These are phyloP conservation scores for Prenolepis imparis DNA, from an alignment of 2,888 invertebrate species.

Conservation along the genomic window DNA sequence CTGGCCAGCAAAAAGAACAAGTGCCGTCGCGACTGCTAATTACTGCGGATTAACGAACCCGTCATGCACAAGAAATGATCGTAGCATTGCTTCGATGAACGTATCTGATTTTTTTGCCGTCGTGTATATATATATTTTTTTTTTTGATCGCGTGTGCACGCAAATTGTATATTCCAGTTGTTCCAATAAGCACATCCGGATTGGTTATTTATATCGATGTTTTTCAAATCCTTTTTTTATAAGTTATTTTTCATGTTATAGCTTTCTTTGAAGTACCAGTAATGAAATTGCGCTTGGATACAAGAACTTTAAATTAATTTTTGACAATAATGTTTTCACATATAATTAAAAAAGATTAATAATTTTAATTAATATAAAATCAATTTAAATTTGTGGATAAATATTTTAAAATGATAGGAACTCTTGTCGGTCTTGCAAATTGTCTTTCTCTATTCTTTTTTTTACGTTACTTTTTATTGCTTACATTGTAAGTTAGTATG, in stretches of 20 bases:
- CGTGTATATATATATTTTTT: not conserved
- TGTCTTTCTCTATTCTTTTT: not conserved
- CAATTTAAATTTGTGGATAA: not conserved
- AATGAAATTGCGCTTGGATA: not conserved
- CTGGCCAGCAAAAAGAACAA: slow-evolving; percentile 53
- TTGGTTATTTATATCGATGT: not conserved
- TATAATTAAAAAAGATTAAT: not conserved
- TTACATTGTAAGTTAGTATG: not conserved
- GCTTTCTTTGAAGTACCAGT: not conserved
- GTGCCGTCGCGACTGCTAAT: slow-evolving; percentile 50
- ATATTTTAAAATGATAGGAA: not conserved
- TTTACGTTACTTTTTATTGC: not conserved
- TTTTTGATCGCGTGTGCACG: not conserved
- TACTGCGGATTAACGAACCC: slow-evolving; percentile 61
- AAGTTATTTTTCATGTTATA: not conserved
- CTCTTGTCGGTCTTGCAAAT: not conserved
- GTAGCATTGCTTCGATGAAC: slow-evolving; percentile 9
- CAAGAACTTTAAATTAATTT: not conserved
- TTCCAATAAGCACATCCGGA: not conserved
- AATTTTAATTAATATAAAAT: not conserved
- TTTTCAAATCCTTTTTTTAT: not conserved
- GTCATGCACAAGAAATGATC: slow-evolving; percentile 45
- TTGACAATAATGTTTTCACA: not conserved
- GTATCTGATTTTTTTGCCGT: slow-evolving; percentile 3
- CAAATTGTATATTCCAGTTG: not conserved